These are phyloP conservation scores for Chaenocephalus aceratus DNA, from an alignment of 2,113 vertebrate species.

Conservation along the genomic window DNA sequence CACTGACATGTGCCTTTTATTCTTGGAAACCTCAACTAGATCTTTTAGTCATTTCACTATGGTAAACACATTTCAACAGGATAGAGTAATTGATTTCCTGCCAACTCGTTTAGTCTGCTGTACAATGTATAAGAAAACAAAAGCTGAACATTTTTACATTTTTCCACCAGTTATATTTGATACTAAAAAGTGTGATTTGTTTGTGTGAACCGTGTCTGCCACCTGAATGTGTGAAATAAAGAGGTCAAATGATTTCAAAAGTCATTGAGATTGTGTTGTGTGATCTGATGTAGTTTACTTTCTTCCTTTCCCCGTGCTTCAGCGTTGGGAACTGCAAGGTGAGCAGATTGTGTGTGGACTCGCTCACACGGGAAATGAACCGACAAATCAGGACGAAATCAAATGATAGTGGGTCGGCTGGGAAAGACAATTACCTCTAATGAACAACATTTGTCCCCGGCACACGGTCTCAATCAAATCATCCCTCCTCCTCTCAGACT, in stretches of 20 bases:
- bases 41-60: slow-evolving; percentile 26
- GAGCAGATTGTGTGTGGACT: slow-evolving; percentile 30
- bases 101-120: slow-evolving; percentile 47
- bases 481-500: slow-evolving; percentile 22
- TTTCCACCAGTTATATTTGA: slow-evolving; percentile 67
- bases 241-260: slow-evolving; percentile 34
- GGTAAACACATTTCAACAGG: slow-evolving; percentile 11
- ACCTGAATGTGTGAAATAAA: slow-evolving; percentile 67
- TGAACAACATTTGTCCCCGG: slow-evolving; percentile 55
- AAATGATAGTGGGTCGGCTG: slow-evolving; percentile 16
- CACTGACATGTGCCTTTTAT: slow-evolving; percentile 60
- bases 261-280: no score
- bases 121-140: slow-evolving; percentile 63
- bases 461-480: slow-evolving; percentile 45
- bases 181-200: slow-evolving; percentile 43
- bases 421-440: slow-evolving; percentile 42
- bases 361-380: slow-evolving; percentile 44
- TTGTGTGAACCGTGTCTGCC: slow-evolving; percentile 42
- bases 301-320: neutral
- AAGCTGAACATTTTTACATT: slow-evolving; percentile 66
- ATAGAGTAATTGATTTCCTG: slow-evolving; percentile 21
- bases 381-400: slow-evolving; percentile 47
- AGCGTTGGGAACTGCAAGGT: slow-evolving; percentile 7
- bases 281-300: no score
- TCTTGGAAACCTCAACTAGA: slow-evolving; percentile 13